Evolutionary conservation across 1,140 invertebrate genomes (phyloP).

Genomic region (Penaeus chinensis): DNA sequence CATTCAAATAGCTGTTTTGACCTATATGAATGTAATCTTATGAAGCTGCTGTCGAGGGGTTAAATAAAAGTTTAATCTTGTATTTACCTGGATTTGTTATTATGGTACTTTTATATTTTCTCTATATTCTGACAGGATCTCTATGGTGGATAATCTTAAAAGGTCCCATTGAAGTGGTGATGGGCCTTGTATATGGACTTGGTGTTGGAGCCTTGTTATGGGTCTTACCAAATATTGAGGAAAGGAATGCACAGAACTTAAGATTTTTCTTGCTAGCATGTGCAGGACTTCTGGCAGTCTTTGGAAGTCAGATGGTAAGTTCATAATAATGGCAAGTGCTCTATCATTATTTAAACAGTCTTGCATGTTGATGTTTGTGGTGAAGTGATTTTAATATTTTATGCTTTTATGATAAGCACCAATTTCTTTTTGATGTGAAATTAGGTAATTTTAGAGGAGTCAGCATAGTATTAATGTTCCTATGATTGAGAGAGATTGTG

Average conservation of each 20-base stretch:
- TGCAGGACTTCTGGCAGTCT: constrained; percentile 69
- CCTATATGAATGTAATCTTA: too few relatives aligned
- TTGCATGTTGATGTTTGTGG: background rate
- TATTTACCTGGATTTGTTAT: background rate
- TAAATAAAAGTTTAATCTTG: too few relatives aligned
- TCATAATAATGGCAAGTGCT: background rate
- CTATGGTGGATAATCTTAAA: constrained; percentile 63
- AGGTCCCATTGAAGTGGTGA: constrained; percentile 66
- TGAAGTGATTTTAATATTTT: background rate
- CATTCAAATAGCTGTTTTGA: too few relatives aligned
- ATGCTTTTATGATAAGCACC: background rate
- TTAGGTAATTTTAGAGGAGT: too few relatives aligned
- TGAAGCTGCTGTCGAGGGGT: too few relatives aligned
- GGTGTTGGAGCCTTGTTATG: constrained; percentile 64
- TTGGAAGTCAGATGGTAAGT: constrained; percentile 69
- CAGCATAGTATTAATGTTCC: too few relatives aligned
- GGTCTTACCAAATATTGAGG: constrained; percentile 57
- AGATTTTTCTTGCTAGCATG: constrained; percentile 68
- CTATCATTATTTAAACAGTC: background rate
- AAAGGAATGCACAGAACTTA: constrained; percentile 64
- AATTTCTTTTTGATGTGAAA: too few relatives aligned
- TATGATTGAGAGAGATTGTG: too few relatives aligned
- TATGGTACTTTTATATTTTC: background rate
- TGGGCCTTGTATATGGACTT: constrained; percentile 64
- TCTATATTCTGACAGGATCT: constrained; percentile 38